Evolutionary conservation across 2,888 invertebrate genomes (phyloP), one percentile per base, ranked within the genome.

Genomic region (Oligia latruncula): DNA sequence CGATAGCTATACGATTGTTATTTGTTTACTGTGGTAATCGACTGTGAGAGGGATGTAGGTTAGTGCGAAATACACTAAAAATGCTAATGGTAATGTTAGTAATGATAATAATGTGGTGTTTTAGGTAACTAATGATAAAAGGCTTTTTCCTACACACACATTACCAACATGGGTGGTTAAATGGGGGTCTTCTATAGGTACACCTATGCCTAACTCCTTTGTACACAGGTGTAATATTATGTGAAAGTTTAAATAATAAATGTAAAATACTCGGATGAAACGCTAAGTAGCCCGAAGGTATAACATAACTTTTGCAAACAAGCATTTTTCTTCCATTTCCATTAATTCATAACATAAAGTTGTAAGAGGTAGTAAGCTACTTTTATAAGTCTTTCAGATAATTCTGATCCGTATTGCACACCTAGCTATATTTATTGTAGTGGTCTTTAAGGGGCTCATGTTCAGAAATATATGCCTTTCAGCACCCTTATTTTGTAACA

Each of bases 301-400:
- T 23, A 17, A 20, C 43, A 81, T n/a, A 80, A 82, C 75, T 74
- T 81, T 49, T 58, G 29, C 46, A 75, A 68, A 75, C 29, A 58
- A 67, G 46, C 46, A 64, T 81, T 81, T 73, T 73, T 77, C 64
- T 55, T 65, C 17, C 43, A 46, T 40, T 66, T 72, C 49, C 29
- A 72, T 62, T 81, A 80, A 81, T 68, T 80, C 46, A 81, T 40
- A n/a, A 80, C 46, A 74, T 40, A 23, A 80, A 81, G 67, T 81
- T 80, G 23, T 74, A 67, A 17, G 74, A 81, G 60, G 68, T 75
- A 74, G n/a, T 46, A 81, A 68, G 60, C 46, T 55, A 46, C n/a
- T 68, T 49, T 29, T 82, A 58, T 55, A 82, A 68, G 23, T 29
- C 17, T 68, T 55, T 43, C 43, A 46, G 58, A 67, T 62, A 58